Percentiles rank a stretch among this genome's conserved stretches.
Conservation (phyloP, 2,888 invertebrate genomes). For the Zeuzera pyrina region DNA sequence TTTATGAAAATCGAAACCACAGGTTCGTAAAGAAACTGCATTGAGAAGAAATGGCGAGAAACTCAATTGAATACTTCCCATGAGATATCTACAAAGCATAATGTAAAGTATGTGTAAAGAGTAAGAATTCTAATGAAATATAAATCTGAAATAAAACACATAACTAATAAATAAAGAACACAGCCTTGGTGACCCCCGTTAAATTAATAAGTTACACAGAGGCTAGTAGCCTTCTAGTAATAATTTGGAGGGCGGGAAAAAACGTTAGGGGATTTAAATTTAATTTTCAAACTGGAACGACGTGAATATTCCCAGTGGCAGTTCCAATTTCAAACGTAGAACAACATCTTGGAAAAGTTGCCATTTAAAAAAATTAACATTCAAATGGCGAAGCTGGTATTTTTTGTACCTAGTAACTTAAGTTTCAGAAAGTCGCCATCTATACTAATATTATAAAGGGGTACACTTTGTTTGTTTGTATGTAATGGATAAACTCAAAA, state of each 20-base stretch:
- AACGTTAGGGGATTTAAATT: slow-evolving; percentile 69
- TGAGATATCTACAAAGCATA: too few species aligned
- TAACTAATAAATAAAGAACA: slow-evolving; percentile 6
- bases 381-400: slow-evolving; percentile 19
- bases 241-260: slow-evolving; percentile 62
- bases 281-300: slow-evolving; percentile 65
- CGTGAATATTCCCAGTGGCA: slow-evolving; percentile 59
- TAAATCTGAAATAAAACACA: background rate
- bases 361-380: slow-evolving; percentile 35
- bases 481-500: too few species aligned
- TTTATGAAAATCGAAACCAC: too few species aligned
- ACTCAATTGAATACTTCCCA: too few species aligned
- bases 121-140: background rate
- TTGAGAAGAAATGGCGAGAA: too few species aligned
- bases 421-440: too few species aligned
- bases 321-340: slow-evolving; percentile 45
- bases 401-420: too few species aligned
- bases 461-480: too few species aligned
- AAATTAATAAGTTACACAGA: slow-evolving; percentile 49
- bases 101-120: too few species aligned
- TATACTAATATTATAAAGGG: too few species aligned
- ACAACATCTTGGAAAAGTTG: slow-evolving; percentile 40
- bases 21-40: too few species aligned
- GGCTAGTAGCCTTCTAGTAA: slow-evolving; percentile 48
- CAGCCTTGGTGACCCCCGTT: slow-evolving; percentile 29